A percentile compares a stretch with the other conserved stretches of the same genome.
These are phyloP conservation scores for Tetranychus cinnabarinus DNA, from an alignment of 1,140 invertebrate genomes.

Conservation along the genomic window DNA sequence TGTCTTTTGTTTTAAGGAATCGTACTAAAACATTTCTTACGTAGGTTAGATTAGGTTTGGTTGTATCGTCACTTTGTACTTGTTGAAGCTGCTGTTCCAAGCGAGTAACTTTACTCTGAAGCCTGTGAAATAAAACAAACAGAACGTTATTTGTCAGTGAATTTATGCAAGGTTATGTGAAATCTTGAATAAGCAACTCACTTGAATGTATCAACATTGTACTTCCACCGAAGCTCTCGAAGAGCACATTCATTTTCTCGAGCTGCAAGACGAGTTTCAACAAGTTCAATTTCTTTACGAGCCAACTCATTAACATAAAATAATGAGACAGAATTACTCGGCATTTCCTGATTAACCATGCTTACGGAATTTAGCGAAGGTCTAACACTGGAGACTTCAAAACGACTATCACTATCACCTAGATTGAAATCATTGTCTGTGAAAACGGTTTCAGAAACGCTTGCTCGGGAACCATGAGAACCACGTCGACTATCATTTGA, in stretches of 20 bases:
- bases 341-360: not conserved
- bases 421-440: not conserved
- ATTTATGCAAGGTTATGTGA: not conserved
- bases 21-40: constrained; percentile 8
- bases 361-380: not conserved
- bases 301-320: constrained; percentile 9
- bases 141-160: not conserved
- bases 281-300: constrained; percentile 7
- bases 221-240: constrained; percentile 9
- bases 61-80: not conserved
- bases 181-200: not conserved
- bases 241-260: constrained; percentile 8
- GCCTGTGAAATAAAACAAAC: not conserved
- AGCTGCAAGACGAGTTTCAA: not conserved
- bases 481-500: not conserved
- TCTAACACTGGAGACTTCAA: not conserved
- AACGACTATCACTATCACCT: not conserved
- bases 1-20: constrained; percentile 9
- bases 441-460: not conserved
- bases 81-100: constrained; percentile 2
- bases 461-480: not conserved
- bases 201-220: constrained; percentile 7
- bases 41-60: constrained; percentile 7
- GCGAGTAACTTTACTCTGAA: constrained; percentile 1
- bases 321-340: not conserved